phyloP scores from a whole-genome alignment of 2,797 vertebrate species.

The Parauchenoglanis ngamensis region DNA sequence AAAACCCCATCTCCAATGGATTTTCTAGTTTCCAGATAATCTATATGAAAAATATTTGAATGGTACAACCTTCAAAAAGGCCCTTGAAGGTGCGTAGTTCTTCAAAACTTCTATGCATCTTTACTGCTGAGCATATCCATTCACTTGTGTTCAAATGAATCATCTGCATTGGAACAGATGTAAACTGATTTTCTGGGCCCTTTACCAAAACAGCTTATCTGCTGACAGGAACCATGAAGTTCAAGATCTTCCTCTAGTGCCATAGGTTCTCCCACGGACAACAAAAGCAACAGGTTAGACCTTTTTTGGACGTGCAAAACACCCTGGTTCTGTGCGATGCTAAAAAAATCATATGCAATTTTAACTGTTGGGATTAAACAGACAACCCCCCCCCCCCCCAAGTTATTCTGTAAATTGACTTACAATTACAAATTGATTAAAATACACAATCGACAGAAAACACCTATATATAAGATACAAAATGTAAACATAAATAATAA shows the following conservation, averaged over 20 bases:
- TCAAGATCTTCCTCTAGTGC: neutral
- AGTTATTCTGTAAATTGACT: neutral
- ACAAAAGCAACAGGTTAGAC: neutral
- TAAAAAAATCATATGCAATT: neutral
- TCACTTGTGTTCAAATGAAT: neutral
- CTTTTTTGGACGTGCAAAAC: neutral
- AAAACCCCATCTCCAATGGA: too few relatives aligned
- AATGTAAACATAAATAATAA: neutral
- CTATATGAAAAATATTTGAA: too few relatives aligned
- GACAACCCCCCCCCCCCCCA: too few relatives aligned
- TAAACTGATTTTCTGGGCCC: neutral
- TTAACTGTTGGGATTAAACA: neutral
- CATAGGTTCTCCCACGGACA: neutral
- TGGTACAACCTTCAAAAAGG: too few relatives aligned
- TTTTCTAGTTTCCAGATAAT: too few relatives aligned
- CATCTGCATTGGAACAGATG: neutral
- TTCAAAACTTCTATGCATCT: neutral
- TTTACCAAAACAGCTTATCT: neutral
- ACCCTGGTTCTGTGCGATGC: neutral
- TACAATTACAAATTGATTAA: neutral
- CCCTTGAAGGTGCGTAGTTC: too few relatives aligned
- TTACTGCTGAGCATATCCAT: neutral
- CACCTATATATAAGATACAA: neutral
- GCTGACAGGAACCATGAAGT: neutral
- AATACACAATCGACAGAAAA: neutral